Conservation (phyloP, 2,888 invertebrate species). For the Volucella bombylans region DNA sequence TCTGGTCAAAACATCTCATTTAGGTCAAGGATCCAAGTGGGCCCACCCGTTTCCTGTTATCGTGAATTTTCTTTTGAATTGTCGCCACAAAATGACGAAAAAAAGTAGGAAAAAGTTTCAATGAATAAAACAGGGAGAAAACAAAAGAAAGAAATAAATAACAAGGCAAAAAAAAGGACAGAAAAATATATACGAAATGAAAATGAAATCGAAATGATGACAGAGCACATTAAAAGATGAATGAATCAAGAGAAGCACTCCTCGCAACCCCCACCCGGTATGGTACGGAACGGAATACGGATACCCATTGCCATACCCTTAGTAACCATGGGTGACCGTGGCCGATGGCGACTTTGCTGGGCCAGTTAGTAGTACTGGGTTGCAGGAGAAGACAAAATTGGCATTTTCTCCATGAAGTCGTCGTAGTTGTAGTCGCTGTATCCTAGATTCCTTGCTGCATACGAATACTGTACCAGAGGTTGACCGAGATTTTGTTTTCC, state of each 20-base stretch:
- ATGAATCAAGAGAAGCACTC: slow-evolving; percentile 60
- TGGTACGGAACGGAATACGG: too few species aligned
- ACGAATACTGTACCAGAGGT: slow-evolving; percentile 5
- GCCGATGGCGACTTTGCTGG: slow-evolving; percentile 28
- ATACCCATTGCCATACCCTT: neutral
- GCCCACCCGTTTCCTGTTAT: slow-evolving; percentile 59
- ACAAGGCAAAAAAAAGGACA: slow-evolving; percentile 19
- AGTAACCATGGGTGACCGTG: slow-evolving; percentile 51
- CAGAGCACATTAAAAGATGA: slow-evolving; percentile 70
- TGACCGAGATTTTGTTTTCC: slow-evolving; percentile 3
- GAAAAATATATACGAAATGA: slow-evolving; percentile 28
- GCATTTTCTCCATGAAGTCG: slow-evolving; percentile 15
- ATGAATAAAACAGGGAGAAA: slow-evolving; percentile 25
- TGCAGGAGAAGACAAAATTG: slow-evolving; percentile 28
- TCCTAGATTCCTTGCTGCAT: neutral
- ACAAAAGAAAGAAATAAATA: slow-evolving; percentile 42
- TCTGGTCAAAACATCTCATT: slow-evolving; percentile 64
- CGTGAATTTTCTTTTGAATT: slow-evolving; percentile 54
- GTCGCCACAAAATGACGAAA: slow-evolving; percentile 43
- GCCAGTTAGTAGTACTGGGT: slow-evolving; percentile 17
- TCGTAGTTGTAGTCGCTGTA: neutral
- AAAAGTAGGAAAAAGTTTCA: slow-evolving; percentile 3
- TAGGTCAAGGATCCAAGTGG: slow-evolving; percentile 65
- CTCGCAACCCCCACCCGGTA: neutral
- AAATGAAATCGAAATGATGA: slow-evolving; percentile 70